Percentiles rank a stretch among this genome's conserved stretches.
phyloP scores from a whole-genome alignment of 2,888 invertebrate genomes.

The Celastrina argiolus region DNA sequence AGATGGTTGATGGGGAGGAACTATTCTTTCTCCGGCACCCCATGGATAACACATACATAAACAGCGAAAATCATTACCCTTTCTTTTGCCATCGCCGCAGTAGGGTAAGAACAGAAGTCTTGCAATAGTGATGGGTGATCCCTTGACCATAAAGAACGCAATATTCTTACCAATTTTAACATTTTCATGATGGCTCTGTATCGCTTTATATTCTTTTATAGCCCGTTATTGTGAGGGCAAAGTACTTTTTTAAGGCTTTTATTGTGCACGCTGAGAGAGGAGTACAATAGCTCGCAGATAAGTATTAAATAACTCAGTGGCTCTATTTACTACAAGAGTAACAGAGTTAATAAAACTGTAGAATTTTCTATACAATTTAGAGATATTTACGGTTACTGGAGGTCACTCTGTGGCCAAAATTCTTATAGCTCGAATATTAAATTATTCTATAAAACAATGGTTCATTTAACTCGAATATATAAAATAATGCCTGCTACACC shows the following conservation, averaged over 20 bases:
- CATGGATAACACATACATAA: no score
- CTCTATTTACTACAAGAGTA: neutral
- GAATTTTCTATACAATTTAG: neutral
- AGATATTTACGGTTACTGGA: neutral
- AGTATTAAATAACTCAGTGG: neutral
- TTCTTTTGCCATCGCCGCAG: no score
- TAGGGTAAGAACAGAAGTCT: no score
- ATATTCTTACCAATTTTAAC: neutral
- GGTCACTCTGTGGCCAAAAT: no score
- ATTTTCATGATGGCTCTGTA: neutral
- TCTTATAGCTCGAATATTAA: no score
- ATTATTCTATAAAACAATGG: no score
- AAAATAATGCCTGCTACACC: no score
- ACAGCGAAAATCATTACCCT: neutral
- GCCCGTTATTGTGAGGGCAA: slow-evolving; percentile 6
- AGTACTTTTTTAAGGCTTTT: slow-evolving; percentile 18
- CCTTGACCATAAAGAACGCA: neutral
- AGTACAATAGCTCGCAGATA: neutral
- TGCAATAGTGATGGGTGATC: neutral
- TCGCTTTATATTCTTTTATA: slow-evolving; percentile 9
- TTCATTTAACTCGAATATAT: no score
- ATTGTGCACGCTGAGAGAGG: neutral
- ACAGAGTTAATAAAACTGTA: neutral
- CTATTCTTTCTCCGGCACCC: no score
- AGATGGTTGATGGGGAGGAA: no score